phyloP scores from a whole-genome alignment of 2,113 vertebrate species.

The Orientallactaga bullata region DNA sequence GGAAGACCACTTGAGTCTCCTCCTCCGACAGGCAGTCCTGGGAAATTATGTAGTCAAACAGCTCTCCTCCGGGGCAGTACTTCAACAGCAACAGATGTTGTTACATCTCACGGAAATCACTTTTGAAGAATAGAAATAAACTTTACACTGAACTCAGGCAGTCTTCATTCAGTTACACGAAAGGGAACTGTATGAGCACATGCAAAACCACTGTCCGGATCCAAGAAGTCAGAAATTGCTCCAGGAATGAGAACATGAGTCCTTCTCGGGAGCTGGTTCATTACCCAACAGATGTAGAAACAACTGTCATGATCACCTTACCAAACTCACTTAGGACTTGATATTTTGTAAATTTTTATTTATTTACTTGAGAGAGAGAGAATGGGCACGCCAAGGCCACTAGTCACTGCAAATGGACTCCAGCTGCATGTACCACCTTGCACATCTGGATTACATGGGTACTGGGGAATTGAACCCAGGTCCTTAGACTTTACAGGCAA shows the following conservation, averaged over 20 bases:
- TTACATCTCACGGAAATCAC: constrained; percentile 34
- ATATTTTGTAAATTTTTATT: not conserved
- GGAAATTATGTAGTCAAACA: constrained; percentile 97
- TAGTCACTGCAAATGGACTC: too few species aligned
- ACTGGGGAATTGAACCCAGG: too few species aligned
- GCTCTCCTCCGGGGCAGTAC: constrained; percentile 97
- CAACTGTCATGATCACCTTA: constrained; percentile 4
- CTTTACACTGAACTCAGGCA: constrained; percentile 19
- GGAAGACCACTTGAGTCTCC: constrained; percentile 94
- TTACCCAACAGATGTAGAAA: constrained; percentile 49
- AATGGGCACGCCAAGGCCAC: too few species aligned
- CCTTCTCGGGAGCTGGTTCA: constrained; percentile 49
- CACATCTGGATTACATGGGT: too few species aligned
- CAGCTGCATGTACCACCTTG: too few species aligned
- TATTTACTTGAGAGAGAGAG: too few species aligned
- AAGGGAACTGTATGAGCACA: not conserved
- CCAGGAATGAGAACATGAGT: constrained; percentile 43
- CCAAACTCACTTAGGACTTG: constrained; percentile 48
- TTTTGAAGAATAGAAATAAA: constrained; percentile 20
- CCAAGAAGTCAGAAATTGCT: constrained; percentile 50
- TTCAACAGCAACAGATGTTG: constrained; percentile 70
- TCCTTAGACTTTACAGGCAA: too few species aligned
- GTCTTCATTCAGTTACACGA: constrained; percentile 20
- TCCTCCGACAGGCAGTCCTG: constrained; percentile 95
- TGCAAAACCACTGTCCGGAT: constrained; percentile 45